Evolutionary conservation across 2,113 vertebrate genomes (phyloP), one percentile per base, ranked within the genome.

Genomic region (Uria lomvia): DNA sequence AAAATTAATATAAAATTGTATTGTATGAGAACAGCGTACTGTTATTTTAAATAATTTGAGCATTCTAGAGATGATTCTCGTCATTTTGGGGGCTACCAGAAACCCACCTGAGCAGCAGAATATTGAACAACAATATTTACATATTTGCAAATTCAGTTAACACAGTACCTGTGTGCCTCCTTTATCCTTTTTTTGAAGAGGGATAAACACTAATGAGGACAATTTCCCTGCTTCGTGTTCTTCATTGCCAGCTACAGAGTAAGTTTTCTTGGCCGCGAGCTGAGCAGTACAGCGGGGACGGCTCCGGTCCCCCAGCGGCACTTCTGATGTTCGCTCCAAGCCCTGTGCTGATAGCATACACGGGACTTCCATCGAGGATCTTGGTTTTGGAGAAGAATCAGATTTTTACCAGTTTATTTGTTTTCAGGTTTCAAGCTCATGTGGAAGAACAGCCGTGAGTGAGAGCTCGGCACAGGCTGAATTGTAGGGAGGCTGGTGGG

Each of bases 281-380:
- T 5, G 38, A 32, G 36, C 0, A 0, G 40, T 52, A 16, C 13
- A 70, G 75, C 10, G 4, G 60, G 77, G 36, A 52, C 0, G 3
- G 58, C 36, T 66, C 59, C 2, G 0, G 22, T 75, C 5, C 53
- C 43, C 17, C 56, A 27, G 70, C 38, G 91, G 75, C 15, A 0
- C 38, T 26, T 27, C 36, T 80, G 55, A 13, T 58, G 50, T 84
- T 89, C 70, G 50, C 72, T 42, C 73, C 20, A 45, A 71, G 62
- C 34, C 71, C 73, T 27, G 66, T 29, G 58, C 68, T 62, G 27
- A 42, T 26, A 49, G 24, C 26, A 23, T 23, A 55, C 24, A 2
- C 0, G 12, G 30, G 26, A 59, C n/a, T 66, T 43, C 52, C 24
- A 72, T 38, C 63, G 47, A 32, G 26, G 42, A 55, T 30, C 70